phyloP scores from a whole-genome alignment of 1,140 invertebrate species.

The Macrotrachela quadricornifera region DNA sequence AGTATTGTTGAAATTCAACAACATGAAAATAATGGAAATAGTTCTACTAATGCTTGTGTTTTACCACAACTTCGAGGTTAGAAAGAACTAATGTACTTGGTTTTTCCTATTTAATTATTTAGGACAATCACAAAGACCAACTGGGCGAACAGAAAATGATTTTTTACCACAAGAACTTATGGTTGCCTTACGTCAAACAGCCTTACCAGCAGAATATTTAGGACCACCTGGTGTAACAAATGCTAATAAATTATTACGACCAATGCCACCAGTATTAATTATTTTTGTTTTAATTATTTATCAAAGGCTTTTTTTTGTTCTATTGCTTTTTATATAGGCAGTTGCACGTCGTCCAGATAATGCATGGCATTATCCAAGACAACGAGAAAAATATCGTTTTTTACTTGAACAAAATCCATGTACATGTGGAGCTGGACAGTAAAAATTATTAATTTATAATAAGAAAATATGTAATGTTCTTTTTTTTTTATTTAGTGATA shows the following conservation, averaged over 20 bases:
- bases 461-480: neutral
- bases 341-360: constrained; percentile 14
- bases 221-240: constrained; percentile 16
- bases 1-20: too few species aligned
- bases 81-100: too few species aligned
- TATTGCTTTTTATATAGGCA: neutral
- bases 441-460: constrained; percentile 6
- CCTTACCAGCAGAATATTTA: constrained; percentile 17
- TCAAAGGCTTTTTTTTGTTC: neutral
- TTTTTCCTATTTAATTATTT: too few species aligned
- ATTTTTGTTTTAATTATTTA: neutral
- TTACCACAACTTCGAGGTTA: too few species aligned
- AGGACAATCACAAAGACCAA: too few species aligned
- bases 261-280: neutral
- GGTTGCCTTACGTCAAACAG: constrained; percentile 23
- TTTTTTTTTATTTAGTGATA: constrained; percentile 18
- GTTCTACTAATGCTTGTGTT: too few species aligned
- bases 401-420: constrained; percentile 24
- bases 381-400: constrained; percentile 24
- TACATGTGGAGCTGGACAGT: constrained; percentile 29
- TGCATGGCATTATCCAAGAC: constrained; percentile 22
- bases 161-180: constrained; percentile 21
- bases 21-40: too few species aligned
- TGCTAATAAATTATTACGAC: neutral
- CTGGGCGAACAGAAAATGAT: too few species aligned